phyloP scores from a whole-genome alignment of 2,797 vertebrate species.

The Leuciscus waleckii region DNA sequence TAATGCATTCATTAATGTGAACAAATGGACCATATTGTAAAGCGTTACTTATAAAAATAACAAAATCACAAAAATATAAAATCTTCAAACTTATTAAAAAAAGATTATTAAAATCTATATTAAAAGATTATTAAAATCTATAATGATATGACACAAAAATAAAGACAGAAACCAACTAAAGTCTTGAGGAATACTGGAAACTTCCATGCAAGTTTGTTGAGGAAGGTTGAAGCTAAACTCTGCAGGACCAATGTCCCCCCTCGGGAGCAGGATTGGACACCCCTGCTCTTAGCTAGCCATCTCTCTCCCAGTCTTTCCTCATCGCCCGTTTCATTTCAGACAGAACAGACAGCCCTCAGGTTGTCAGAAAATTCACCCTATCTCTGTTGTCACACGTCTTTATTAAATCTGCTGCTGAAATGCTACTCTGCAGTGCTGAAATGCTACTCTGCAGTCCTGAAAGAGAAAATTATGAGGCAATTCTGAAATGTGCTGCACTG shows the following conservation, averaged over 20 bases:
- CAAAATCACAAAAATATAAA: background rate
- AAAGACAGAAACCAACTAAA: background rate
- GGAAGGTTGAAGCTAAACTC: background rate
- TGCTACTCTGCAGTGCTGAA: slow-evolving; percentile 24
- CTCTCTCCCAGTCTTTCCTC: background rate
- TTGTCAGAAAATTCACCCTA: slow-evolving; percentile 8
- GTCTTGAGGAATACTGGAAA: background rate
- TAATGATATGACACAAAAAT: background rate
- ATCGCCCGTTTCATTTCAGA: background rate
- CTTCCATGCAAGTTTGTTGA: background rate
- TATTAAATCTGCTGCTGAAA: slow-evolving; percentile 18
- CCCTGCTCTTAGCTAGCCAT: background rate
- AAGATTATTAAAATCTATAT: background rate
- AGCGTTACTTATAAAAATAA: background rate
- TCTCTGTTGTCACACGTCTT: slow-evolving; percentile 25
- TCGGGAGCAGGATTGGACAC: background rate
- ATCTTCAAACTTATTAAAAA: background rate
- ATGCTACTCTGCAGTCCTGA: slow-evolving; percentile 18
- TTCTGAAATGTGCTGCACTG: slow-evolving; percentile 7
- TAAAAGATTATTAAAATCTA: background rate
- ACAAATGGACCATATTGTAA: background rate
- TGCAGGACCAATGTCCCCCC: background rate
- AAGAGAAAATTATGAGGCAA: slow-evolving; percentile 14
- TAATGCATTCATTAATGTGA: background rate
- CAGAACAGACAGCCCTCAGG: background rate